Conservation (phyloP, 2,113 vertebrate species). For the Tachuris rubrigastra region DNA sequence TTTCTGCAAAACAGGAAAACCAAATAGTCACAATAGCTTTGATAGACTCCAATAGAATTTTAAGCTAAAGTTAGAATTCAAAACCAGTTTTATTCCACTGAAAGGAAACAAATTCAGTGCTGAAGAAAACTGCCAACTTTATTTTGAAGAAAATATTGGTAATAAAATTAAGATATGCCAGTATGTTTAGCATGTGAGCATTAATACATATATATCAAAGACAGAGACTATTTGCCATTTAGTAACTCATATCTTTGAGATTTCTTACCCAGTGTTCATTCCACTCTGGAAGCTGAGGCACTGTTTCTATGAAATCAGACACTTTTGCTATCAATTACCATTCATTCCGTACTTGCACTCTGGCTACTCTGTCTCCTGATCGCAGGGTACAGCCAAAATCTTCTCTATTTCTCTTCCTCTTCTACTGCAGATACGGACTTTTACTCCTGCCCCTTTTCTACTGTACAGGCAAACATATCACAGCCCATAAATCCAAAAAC, state of each 20-base stretch:
- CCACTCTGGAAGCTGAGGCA: background rate
- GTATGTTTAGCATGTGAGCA: background rate
- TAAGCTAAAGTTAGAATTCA: background rate
- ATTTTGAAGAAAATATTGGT: background rate
- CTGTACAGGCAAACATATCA: background rate
- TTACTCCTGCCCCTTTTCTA: background rate
- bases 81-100: background rate
- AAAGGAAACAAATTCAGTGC: background rate
- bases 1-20: slow-evolving; percentile 71
- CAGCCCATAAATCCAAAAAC: background rate
- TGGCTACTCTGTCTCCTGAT: background rate
- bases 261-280: background rate
- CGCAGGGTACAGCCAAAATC: background rate
- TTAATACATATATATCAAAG: background rate
- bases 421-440: background rate
- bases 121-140: background rate
- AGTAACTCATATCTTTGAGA: background rate
- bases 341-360: background rate
- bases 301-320: background rate
- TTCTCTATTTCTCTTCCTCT: background rate
- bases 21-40: background rate
- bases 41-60: background rate
- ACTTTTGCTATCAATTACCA: background rate
- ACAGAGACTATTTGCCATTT: background rate
- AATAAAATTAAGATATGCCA: background rate